These are phyloP conservation scores for Alosa sapidissima DNA, from an alignment of 2,797 vertebrate genomes.

Conservation along the genomic window DNA sequence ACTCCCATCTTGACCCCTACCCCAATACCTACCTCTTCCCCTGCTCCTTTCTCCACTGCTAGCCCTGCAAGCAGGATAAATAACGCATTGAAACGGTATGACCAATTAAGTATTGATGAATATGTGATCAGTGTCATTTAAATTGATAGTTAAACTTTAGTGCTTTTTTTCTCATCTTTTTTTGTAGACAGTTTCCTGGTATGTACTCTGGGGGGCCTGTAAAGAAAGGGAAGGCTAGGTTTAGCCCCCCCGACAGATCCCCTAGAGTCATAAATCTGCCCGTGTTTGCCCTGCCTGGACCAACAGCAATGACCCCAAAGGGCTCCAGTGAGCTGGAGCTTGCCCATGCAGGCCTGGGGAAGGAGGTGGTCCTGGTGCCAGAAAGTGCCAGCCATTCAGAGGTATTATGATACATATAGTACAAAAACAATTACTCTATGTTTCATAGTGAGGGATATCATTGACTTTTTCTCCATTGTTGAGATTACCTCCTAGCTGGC, in stretches of 20 bases:
- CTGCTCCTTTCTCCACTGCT: background rate
- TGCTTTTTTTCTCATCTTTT: background rate
- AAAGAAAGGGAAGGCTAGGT: background rate
- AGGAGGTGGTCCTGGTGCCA: background rate
- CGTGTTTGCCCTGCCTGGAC: conserved; percentile 9
- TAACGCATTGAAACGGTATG: background rate
- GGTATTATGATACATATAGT: background rate
- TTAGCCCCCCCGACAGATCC: background rate
- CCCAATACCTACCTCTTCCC: background rate
- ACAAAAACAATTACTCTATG: background rate
- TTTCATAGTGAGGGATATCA: background rate
- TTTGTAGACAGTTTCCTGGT: conserved; percentile 19
- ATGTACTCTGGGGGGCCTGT: background rate
- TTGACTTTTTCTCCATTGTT: no score
- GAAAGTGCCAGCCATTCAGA: conserved; percentile 11
- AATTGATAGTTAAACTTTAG: background rate
- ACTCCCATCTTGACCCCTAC: background rate
- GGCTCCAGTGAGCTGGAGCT: conserved; percentile 8
- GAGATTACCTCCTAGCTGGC: no score
- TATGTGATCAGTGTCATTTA: background rate
- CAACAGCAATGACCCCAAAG: background rate
- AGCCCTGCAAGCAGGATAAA: background rate
- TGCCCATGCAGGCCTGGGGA: conserved; percentile 20
- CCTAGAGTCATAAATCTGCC: background rate
- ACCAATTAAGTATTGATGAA: background rate